Conservation (phyloP, 2,888 invertebrate species). For the Noctuana brunneofusca region DNA sequence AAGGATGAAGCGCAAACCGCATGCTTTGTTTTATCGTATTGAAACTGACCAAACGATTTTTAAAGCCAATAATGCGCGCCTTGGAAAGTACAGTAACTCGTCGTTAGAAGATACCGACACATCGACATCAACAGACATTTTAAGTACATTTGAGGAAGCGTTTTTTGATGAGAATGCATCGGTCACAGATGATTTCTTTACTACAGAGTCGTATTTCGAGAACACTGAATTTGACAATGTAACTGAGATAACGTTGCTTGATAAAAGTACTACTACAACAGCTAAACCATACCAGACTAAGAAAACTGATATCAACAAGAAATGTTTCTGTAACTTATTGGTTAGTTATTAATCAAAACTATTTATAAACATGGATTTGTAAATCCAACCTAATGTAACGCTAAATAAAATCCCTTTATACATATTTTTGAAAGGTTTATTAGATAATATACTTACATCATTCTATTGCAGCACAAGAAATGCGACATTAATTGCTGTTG, state of each 20-base stretch:
- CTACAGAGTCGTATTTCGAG: constrained; percentile 54
- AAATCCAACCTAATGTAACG: too few species aligned
- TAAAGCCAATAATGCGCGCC: constrained; percentile 38
- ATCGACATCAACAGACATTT: constrained; percentile 51
- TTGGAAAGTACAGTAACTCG: constrained; percentile 49
- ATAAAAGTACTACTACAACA: constrained; percentile 53
- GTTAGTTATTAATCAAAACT: constrained; percentile 44
- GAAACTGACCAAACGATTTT: constrained; percentile 39
- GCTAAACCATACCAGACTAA: constrained; percentile 43
- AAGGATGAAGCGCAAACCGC: constrained; percentile 55
- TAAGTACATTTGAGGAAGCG: constrained; percentile 61
- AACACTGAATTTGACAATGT: constrained; percentile 65
- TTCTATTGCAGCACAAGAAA: constrained; percentile 73
- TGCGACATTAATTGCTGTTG: constrained; percentile 95
- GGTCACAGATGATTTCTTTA: constrained; percentile 50
- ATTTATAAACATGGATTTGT: too few species aligned
- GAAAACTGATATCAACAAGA: constrained; percentile 5
- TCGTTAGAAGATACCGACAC: constrained; percentile 46
- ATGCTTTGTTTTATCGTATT: constrained; percentile 65
- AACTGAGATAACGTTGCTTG: constrained; percentile 66
- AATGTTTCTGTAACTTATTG: constrained; percentile 67
- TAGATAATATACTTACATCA: constrained; percentile 6
- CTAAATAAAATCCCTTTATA: too few species aligned
- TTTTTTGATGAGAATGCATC: constrained; percentile 66
- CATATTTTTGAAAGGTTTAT: not conserved